Conservation (phyloP, 2,797 vertebrate genomes). For the Staurois parvus region DNA sequence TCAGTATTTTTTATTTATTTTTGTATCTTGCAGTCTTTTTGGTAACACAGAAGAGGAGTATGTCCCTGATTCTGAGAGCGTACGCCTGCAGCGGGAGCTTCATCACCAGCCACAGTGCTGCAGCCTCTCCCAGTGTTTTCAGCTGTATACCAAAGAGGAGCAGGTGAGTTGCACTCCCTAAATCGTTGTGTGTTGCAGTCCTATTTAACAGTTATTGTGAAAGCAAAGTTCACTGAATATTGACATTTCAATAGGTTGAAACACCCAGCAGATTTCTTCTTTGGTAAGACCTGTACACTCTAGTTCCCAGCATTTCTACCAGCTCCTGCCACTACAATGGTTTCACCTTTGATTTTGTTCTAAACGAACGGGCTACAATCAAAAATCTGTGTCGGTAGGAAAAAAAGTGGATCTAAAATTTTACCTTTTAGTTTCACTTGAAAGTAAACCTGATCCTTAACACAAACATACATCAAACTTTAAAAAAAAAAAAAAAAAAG, state of each 20-base stretch:
- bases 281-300: too few species aligned
- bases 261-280: too few species aligned
- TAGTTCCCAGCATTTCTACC: too few species aligned
- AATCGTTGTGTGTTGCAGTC: not conserved
- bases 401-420: too few species aligned
- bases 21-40: slow-evolving; percentile 82
- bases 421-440: too few species aligned
- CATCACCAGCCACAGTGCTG: slow-evolving; percentile 97
- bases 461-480: too few species aligned
- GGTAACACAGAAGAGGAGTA: slow-evolving; percentile 95
- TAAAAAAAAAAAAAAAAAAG: too few species aligned
- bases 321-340: too few species aligned
- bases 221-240: not conserved
- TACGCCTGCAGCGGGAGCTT: slow-evolving; percentile 91
- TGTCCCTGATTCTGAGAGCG: slow-evolving; percentile 94
- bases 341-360: too few species aligned
- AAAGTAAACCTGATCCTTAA: too few species aligned
- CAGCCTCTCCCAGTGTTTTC: slow-evolving; percentile 97
- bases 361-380: too few species aligned
- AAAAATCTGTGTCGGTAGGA: too few species aligned
- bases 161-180: slow-evolving; percentile 78
- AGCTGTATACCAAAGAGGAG: slow-evolving; percentile 99
- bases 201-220: not conserved
- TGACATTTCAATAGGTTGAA: not conserved
- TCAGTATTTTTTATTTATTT: not conserved